Conservation (phyloP, 2,113 vertebrate species). For the Romanogobio albipinnatus region DNA sequence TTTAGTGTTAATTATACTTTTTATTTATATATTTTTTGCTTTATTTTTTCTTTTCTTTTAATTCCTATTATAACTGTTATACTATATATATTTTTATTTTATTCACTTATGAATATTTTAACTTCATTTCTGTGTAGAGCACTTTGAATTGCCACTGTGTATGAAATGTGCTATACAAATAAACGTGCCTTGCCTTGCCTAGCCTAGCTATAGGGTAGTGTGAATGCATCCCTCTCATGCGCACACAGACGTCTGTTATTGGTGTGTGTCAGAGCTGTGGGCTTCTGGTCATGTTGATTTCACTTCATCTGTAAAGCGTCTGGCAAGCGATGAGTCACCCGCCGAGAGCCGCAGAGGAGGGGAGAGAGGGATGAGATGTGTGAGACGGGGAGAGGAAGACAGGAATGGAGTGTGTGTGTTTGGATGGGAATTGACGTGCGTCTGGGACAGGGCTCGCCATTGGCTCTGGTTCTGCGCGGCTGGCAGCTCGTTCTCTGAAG, state of each 20-base stretch:
- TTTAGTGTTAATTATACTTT: no score
- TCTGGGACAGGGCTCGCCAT: background rate
- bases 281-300: conserved; percentile 20
- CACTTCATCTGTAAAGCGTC: conserved; percentile 56
- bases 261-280: no score
- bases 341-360: conserved; percentile 6
- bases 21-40: no score
- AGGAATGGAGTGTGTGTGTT: background rate
- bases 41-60: no score
- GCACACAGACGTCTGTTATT: background rate
- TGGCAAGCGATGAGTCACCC: conserved; percentile 74
- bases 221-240: background rate
- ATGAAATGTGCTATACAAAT: no score
- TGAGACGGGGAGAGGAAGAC: conserved; percentile 27
- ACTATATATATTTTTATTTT: no score
- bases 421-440: conserved; percentile 7
- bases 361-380: background rate
- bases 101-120: no score
- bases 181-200: no score
- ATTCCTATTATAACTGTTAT: no score
- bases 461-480: background rate
- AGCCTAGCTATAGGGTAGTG: no score
- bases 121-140: no score
- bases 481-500: conserved; percentile 7
- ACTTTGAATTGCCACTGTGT: no score